Evolutionary conservation across 2,797 vertebrate genomes (phyloP), one percentile per base, ranked within the genome.

Genomic region (Spinus pinus): DNA sequence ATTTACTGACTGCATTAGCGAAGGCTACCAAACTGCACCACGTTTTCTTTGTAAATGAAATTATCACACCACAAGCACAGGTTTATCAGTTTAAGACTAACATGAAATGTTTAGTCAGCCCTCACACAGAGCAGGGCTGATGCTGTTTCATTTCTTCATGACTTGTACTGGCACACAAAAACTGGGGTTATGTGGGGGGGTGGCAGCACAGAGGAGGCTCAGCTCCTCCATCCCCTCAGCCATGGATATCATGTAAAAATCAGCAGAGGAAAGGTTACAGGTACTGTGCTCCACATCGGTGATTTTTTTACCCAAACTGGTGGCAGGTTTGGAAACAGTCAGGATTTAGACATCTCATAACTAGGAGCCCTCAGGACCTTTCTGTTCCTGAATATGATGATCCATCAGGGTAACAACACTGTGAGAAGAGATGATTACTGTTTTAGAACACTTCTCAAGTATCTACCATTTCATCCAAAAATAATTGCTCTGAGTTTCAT

Each of bases 11-110:
- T 0, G 7, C 2, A 9, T 24, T 47, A 17, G 77, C 0, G 7
- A 46, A 66, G 10, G 19, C 41, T 56, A 44, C 21, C 58, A 41
- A 58, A 31, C 10, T 16, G 5, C 13, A 30, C 4, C 39, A 7
- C 20, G 9, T 27, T 44, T 60, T 15, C 10, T 51, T 65, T 39
- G 49, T 18, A 53, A 80, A 85, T 15, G 15, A 10, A 61, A 50
- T 39, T 0, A 12, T 21, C 31, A 64, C 35, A 41, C 7, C 7
- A 31, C 5, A 4, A 58, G 27, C 37, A 69, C 0, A 1, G 11
- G 10, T 35, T 60, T 41, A 83, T 37, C 37, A 8, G 19, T 14
- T 73, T 50, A 31, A 23, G 8, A 44, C 20, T 37, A 41, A 53
- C 9, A 6, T 1, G 14, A 51, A 22, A 17, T 1, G 13, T 37